These are phyloP conservation scores for Erpetoichthys calabaricus DNA, from an alignment of 2,797 vertebrate genomes.

Conservation along the genomic window DNA sequence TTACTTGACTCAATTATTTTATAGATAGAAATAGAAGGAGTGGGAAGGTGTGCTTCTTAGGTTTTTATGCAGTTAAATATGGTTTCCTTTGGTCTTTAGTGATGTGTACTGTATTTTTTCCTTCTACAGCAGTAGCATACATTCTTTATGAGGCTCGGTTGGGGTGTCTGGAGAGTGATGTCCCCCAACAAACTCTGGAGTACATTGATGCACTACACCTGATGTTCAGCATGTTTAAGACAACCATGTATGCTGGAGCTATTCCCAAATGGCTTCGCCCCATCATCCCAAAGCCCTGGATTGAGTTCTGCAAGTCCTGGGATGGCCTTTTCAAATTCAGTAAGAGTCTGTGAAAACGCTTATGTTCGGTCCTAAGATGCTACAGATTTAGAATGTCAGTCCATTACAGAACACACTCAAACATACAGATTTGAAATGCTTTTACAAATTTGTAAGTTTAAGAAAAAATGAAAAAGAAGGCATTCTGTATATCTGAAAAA, in stretches of 20 bases:
- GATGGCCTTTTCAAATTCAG: slow-evolving; percentile 71
- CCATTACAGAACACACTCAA: no score
- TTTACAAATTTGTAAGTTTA: no score
- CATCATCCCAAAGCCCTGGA: slow-evolving; percentile 80
- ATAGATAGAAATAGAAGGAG: no score
- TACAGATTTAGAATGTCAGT: no score
- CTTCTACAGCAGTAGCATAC: slow-evolving; percentile 60
- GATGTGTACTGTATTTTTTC: neutral
- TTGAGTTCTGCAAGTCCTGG: slow-evolving; percentile 85
- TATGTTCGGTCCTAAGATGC: no score
- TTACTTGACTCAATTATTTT: no score
- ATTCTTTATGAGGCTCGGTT: slow-evolving; percentile 73
- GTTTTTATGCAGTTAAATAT: no score
- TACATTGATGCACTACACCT: slow-evolving; percentile 76
- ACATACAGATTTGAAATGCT: no score
- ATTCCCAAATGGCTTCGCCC: slow-evolving; percentile 84
- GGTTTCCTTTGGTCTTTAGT: neutral
- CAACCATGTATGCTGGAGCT: slow-evolving; percentile 86
- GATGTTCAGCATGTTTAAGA: slow-evolving; percentile 94
- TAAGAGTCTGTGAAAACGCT: slow-evolving; percentile 26
- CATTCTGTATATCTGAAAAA: no score
- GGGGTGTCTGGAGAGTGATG: slow-evolving; percentile 68
- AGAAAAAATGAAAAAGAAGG: no score
- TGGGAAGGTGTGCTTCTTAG: no score
- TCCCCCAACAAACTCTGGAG: slow-evolving; percentile 65